Base-by-base conservation (phyloP, 2,888 invertebrate genomes). In the Uloborus plumipes region DNA sequence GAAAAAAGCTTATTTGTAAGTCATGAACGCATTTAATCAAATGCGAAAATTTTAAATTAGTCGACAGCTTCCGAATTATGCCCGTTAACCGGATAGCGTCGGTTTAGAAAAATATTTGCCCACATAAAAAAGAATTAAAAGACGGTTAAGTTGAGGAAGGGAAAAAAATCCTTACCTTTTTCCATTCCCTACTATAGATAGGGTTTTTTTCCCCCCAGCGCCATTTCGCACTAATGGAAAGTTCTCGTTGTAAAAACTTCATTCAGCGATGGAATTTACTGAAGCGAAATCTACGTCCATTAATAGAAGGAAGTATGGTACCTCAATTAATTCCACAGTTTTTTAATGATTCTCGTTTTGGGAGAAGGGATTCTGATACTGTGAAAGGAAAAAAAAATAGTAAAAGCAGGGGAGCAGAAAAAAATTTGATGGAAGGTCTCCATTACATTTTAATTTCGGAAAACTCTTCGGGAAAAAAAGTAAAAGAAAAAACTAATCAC, bases 361-460 rank as follows among this genome's bases (percentile, higher is more conserved):
- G 80, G 61, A 59, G 55, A 69, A 26, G 64, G 71, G 74, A 73
- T 73, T 74, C 74, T 80, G 74, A 39, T 66, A 50, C 49, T 53
- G 26, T n/a, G 4, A 26, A 26, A 4, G 26, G 26, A 26, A 26
- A 26, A 26, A 26, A 26, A 26, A 64, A 64, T 70, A 16, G 39
- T 53, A 70, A 74, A 80, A 67, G 72, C 39, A 39, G 39, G 55
- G 14, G 62, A 50, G 50, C 14, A 39, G 55, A 26, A 65, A 72
- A 80, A 80, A 73, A 73, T 69, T 80, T 80, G 80, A 80, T 80
- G 74, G 80, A 80, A 70, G 72, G 80, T 80, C 80, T 80, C 80
- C 74, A 80, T 80, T 80, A 80, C 80, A 80, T 80, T 80, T 74
- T 80, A 80, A 80, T 80, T 80, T 80, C 80, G 64, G 67, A 51